Conservation (phyloP, 2,797 vertebrate species). For the Sarcophilus harrisii region DNA sequence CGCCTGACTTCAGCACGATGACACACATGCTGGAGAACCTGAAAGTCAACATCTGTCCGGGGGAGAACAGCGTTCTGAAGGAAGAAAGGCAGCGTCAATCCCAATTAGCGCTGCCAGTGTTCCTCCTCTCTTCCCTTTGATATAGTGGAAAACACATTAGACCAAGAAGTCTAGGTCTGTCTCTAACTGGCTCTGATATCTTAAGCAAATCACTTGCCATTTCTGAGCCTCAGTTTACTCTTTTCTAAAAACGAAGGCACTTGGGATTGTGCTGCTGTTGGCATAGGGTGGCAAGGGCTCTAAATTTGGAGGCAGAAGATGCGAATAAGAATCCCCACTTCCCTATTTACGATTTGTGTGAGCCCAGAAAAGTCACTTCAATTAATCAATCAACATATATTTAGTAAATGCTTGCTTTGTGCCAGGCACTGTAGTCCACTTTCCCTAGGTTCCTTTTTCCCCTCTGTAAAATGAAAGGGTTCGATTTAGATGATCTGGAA, state of each 20-base stretch:
- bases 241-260: conserved; percentile 5
- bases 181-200: not conserved
- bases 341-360: too few species aligned
- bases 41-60: conserved; percentile 95
- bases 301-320: not conserved
- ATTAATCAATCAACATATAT: too few species aligned
- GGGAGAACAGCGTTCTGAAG: conserved; percentile 80
- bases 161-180: not conserved
- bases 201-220: not conserved
- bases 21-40: conserved; percentile 95
- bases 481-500: too few species aligned
- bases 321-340: not conserved
- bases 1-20: conserved; percentile 93
- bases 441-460: too few species aligned
- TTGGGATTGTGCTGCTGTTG: not conserved
- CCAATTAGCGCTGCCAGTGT: not conserved
- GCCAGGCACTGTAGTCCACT: too few species aligned
- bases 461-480: too few species aligned
- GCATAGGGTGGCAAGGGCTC: not conserved
- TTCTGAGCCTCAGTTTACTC: not conserved
- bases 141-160: not conserved
- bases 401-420: too few species aligned
- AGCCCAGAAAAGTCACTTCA: too few species aligned
- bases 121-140: conserved; percentile 3
- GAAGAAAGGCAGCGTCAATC: not conserved